These are phyloP conservation scores for Oncorhynchus gorbuscha DNA, from an alignment of 2,113 vertebrate species.

Conservation along the genomic window DNA sequence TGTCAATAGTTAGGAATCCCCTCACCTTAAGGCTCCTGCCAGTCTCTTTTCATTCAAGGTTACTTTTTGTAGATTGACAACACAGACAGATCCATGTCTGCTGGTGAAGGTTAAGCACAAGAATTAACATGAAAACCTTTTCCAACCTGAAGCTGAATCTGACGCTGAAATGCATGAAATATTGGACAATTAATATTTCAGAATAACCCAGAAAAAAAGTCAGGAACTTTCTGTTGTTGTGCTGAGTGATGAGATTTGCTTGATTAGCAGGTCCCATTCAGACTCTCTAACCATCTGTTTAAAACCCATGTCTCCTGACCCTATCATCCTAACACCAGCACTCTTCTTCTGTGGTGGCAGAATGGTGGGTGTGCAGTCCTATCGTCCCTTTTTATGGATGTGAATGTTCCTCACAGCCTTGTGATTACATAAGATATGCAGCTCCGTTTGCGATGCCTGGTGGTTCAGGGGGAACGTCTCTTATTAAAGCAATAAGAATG, in stretches of 20 bases:
- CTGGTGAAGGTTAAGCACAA: too few relatives aligned
- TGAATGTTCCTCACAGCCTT: not conserved
- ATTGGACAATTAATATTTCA: slow-evolving; percentile 21
- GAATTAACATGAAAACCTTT: too few relatives aligned
- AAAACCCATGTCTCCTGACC: not conserved
- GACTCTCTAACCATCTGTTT: not conserved
- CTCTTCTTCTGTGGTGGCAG: not conserved
- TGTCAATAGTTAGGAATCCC: too few relatives aligned
- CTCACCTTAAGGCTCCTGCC: too few relatives aligned
- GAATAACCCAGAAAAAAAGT: slow-evolving; percentile 8
- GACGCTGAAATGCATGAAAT: too few relatives aligned
- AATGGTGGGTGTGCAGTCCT: not conserved
- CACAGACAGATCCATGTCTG: too few relatives aligned
- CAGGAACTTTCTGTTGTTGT: slow-evolving; percentile 9
- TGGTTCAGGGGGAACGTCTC: slow-evolving; percentile 29
- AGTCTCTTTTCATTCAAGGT: too few relatives aligned
- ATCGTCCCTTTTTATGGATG: slow-evolving; percentile 9
- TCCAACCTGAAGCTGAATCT: too few relatives aligned
- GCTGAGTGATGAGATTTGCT: slow-evolving; percentile 20
- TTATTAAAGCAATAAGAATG: slow-evolving; percentile 49
- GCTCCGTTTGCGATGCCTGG: slow-evolving; percentile 33
- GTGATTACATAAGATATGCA: slow-evolving; percentile 40
- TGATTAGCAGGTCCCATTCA: slow-evolving; percentile 39
- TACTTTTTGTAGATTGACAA: too few relatives aligned
- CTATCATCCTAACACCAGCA: not conserved